These are phyloP conservation scores for Platanista minor DNA, from an alignment of 2,113 vertebrate species.

Conservation along the genomic window DNA sequence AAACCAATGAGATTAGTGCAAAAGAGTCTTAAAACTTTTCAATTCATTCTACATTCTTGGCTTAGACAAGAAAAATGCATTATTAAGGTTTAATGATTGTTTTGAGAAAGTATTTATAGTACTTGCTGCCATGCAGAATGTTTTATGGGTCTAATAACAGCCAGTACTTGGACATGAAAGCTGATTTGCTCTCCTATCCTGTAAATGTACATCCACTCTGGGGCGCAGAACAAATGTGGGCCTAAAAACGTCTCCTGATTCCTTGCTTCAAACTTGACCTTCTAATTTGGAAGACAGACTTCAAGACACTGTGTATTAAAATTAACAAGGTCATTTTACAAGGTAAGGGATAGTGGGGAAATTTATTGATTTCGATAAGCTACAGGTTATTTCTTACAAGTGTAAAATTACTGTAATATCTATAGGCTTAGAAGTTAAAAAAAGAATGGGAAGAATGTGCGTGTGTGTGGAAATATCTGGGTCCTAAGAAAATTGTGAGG, in stretches of 20 bases:
- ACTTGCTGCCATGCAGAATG: not conserved
- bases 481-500: not conserved
- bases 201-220: not conserved
- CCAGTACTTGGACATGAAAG: slow-evolving; percentile 17
- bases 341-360: not conserved
- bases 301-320: not conserved
- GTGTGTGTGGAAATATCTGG: not conserved
- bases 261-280: not conserved
- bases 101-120: slow-evolving; percentile 34
- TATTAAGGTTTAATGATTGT: slow-evolving; percentile 28
- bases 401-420: not conserved
- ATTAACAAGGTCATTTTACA: not conserved
- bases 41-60: slow-evolving; percentile 1
- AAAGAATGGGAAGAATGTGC: not conserved
- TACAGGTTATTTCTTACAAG: not conserved
- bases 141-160: slow-evolving; percentile 48
- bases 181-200: not conserved
- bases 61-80: not conserved
- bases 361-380: not conserved
- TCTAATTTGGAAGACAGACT: not conserved
- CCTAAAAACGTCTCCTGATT: slow-evolving; percentile 10
- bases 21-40: not conserved
- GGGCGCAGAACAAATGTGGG: not conserved
- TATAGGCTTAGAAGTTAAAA: not conserved
- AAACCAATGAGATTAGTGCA: not conserved